These are phyloP conservation scores for Exephanes ischioxanthus DNA, from an alignment of 2,888 invertebrate species.

Conservation along the genomic window DNA sequence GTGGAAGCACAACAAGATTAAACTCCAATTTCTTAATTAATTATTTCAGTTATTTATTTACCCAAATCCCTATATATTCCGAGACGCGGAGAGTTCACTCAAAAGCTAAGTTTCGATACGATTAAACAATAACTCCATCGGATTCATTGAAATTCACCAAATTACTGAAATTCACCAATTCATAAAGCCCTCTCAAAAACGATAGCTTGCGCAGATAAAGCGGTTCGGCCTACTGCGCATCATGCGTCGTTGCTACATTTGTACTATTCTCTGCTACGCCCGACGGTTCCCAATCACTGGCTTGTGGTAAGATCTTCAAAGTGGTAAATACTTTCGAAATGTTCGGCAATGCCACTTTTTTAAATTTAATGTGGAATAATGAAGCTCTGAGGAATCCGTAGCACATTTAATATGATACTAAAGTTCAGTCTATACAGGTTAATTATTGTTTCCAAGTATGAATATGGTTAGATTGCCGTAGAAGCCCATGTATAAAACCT, in stretches of 20 bases:
- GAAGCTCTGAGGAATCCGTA: conserved; percentile 19
- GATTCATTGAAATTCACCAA: too few relatives aligned
- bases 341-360: too few relatives aligned
- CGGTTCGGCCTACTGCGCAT: too few relatives aligned
- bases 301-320: neutral
- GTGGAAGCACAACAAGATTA: too few relatives aligned
- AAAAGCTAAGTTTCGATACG: neutral
- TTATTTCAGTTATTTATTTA: neutral
- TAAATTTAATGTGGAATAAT: conserved; percentile 4
- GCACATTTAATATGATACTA: conserved; percentile 2
- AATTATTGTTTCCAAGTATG: conserved; percentile 17
- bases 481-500: neutral
- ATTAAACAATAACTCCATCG: neutral
- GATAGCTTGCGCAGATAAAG: neutral
- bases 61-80: neutral
- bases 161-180: too few relatives aligned
- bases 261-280: neutral
- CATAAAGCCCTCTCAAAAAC: neutral
- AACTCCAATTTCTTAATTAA: neutral
- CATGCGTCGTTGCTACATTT: too few relatives aligned
- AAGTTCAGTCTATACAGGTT: conserved; percentile 7
- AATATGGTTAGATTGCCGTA: conserved; percentile 8
- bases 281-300: neutral
- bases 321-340: too few relatives aligned
- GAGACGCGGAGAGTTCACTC: neutral